phyloP scores from a whole-genome alignment of 2,888 invertebrate genomes.

The Malthinus flaveolus region DNA sequence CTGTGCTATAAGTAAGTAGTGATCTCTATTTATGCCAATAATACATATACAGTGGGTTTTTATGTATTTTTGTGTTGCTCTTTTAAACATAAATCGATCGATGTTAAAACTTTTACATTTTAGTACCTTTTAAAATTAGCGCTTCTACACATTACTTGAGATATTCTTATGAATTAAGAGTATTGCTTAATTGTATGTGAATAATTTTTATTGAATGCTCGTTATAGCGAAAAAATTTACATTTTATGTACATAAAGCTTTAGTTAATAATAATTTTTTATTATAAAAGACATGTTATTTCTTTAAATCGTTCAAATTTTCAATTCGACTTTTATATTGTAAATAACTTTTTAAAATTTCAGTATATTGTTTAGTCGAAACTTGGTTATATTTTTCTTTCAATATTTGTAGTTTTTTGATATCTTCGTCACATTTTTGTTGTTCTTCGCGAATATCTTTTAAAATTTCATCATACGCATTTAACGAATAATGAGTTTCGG shows the following conservation, averaged over 20 bases:
- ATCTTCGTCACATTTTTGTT: slow-evolving; percentile 46
- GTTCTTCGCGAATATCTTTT: slow-evolving; percentile 49
- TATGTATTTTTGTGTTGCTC: too few relatives aligned
- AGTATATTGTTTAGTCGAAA: slow-evolving; percentile 53
- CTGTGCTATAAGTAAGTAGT: too few relatives aligned
- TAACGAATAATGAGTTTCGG: slow-evolving; percentile 51
- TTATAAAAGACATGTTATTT: slow-evolving; percentile 20
- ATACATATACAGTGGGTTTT: too few relatives aligned
- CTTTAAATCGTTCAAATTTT: slow-evolving; percentile 36
- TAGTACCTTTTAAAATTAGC: too few relatives aligned
- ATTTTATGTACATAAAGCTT: not conserved
- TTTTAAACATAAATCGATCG: too few relatives aligned
- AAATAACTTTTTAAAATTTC: slow-evolving; percentile 52
- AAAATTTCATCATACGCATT: slow-evolving; percentile 52
- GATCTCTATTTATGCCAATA: too few relatives aligned
- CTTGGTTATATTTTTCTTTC: slow-evolving; percentile 51
- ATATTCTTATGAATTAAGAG: too few relatives aligned
- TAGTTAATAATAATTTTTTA: not conserved
- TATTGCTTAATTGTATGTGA: too few relatives aligned
- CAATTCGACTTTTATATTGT: slow-evolving; percentile 49
- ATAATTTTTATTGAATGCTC: too few relatives aligned
- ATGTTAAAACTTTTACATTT: too few relatives aligned
- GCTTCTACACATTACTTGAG: too few relatives aligned
- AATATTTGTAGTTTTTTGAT: slow-evolving; percentile 48
- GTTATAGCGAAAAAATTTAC: too few relatives aligned